Evolutionary conservation across 2,113 vertebrate genomes (phyloP), one percentile per base, ranked within the genome.

Genomic region (Conger conger): DNA sequence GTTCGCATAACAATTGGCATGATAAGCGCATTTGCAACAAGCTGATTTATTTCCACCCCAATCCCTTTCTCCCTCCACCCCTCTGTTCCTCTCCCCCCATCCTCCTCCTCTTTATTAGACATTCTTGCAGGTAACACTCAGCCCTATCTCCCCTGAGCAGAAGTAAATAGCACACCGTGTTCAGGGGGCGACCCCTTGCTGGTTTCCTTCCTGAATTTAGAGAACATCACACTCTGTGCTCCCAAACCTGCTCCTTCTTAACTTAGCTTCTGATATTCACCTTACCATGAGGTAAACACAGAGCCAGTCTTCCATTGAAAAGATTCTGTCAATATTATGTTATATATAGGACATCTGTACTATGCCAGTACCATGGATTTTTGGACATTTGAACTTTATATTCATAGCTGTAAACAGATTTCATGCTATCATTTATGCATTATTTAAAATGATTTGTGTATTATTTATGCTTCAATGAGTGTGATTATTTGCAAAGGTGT

Each of bases 61-160:
- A 50, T 87, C 88, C 82, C 80, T 2, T 86, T 30, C 2, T 33
- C 9, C 27, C 81, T 30, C n/a, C 40, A 84, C 86, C 89, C 91
- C 82, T 45, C 81, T 90, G 90, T 93, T 86, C 57, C 78, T 57
- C 40, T 42, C 40, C 40, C 9, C 40, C 37, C 2, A 30, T 20
- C 38, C 81, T 36, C 35, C 38, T 85, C 87, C 89, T 91, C 81
- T 42, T 80, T 90, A 90, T 93, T 86, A 81, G 63, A 35, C 87
- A 42, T 92, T 85, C 90, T 88, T 87, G 88, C 87, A 90, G 86
- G 88, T 92, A 83, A 86, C 63, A 20, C 16, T 83, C 84, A 89
- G 54, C 7, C 38, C 81, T 38, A 16, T 33, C 27, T 23, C 76
- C 84, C 83, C 54, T 87, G 77, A 83, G 54, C 82, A 50, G 82